Conservation (phyloP, 2,113 vertebrate genomes). For the Melanotaenia duboulayi region DNA sequence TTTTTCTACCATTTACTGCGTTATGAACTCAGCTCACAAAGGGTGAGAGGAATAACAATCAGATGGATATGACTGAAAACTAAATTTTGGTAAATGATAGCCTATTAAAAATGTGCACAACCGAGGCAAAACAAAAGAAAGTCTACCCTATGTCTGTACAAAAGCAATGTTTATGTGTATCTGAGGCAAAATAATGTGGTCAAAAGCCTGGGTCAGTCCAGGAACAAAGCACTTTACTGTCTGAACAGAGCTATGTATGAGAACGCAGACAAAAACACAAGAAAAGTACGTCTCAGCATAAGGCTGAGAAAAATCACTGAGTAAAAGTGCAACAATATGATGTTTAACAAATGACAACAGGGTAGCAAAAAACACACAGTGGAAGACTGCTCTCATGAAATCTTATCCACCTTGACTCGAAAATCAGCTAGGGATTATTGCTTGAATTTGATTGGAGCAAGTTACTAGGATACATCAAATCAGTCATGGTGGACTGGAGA, state of each 20-base stretch:
- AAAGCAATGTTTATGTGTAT: no score
- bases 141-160: no score
- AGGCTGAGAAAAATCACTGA: not conserved
- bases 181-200: no score
- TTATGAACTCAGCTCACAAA: not conserved
- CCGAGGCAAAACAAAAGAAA: no score
- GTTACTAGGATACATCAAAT: not conserved
- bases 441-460: not conserved
- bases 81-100: not conserved
- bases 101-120: no score
- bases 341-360: not conserved
- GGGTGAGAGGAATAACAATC: not conserved
- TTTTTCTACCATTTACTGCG: not conserved
- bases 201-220: no score
- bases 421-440: not conserved
- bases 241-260: no score
- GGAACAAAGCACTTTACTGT: no score
- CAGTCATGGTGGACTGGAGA: not conserved
- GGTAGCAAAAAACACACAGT: no score
- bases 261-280: not conserved
- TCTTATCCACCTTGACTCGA: not conserved
- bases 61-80: not conserved
- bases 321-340: not conserved
- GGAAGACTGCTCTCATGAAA: not conserved
- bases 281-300: not conserved